These are phyloP conservation scores for Pelobates fuscus DNA, from an alignment of 2,113 vertebrate species.

Conservation along the genomic window DNA sequence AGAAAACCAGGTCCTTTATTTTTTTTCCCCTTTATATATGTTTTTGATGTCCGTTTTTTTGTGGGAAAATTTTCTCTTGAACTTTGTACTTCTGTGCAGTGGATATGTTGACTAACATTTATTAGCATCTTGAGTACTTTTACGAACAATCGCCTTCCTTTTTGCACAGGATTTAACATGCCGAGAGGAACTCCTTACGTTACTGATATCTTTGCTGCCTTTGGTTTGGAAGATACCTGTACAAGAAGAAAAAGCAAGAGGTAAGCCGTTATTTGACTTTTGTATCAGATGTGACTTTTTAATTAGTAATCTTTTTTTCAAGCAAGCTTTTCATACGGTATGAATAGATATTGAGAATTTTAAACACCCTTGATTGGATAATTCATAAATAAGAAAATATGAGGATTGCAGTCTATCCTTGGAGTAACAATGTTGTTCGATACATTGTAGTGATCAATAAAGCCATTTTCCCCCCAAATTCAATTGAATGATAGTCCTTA, in stretches of 20 bases:
- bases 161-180: constrained; percentile 87
- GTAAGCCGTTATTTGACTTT: constrained; percentile 62
- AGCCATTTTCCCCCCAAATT: no score
- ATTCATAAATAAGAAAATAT: no score
- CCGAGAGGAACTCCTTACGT: constrained; percentile 91
- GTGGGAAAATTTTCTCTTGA: neutral
- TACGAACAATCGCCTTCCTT: neutral
- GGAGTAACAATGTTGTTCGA: no score
- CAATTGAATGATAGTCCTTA: no score
- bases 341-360: no score
- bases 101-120: neutral
- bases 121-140: neutral
- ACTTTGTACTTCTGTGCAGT: neutral
- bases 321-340: no score
- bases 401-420: no score
- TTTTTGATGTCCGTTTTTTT: neutral
- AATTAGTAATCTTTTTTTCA: no score
- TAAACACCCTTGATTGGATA: no score
- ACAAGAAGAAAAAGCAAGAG: constrained; percentile 86
- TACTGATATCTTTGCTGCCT: constrained; percentile 90
- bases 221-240: constrained; percentile 97
- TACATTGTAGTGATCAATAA: no score
- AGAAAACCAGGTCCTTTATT: no score
- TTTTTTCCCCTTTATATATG: neutral
- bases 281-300: no score